Evolutionary conservation across 2,888 invertebrate genomes (phyloP), one percentile per base, ranked within the genome.

Genomic region (Liodrosophila aerea): DNA sequence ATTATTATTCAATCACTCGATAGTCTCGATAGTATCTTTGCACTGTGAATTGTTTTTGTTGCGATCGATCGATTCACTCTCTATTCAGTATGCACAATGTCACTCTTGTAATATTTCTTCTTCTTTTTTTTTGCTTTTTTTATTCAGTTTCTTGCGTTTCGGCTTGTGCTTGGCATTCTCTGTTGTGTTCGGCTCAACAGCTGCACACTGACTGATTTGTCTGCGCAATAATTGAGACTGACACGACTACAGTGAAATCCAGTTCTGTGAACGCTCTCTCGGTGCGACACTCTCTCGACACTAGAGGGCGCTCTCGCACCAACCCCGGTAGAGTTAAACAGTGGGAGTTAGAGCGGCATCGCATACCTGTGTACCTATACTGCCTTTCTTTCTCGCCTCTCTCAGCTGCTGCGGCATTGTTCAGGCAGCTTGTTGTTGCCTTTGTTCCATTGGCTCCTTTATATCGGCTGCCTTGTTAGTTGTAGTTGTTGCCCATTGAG

Each of bases 401-500:
- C 57, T 59, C 57, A 64, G 64, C 64, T 62, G 60, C 49, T 39
- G 56, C 45, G 57, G 64, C 74, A 68, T 68, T 80, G 72, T 74
- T 73, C 62, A n/a, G 60, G 53, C 57, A 65, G 67, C 62, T 76
- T 76, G 78, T 76, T 76, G 78, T 66, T 64, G 81, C 67, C 80
- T 81, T 85, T 84, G 84, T 85, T 83, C 85, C 77, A 83, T 83
- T 73, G 82, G 76, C 74, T 82, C 83, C 76, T 86, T 85, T 82
- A 78, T 87, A 77, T 78, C 76, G 80, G 78, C 69, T 60, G 75
- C 73, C 73, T 73, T 78, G 81, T 75, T 73, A 54, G 85, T 84
- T 80, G 78, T 83, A 80, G 85, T 86, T 82, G 80, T 80, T 83
- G 66, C 61, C 76, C 74, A 87, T 80, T 80, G 74, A 80, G 78